A percentile compares a stretch with the other conserved stretches of the same genome.
phyloP scores from a whole-genome alignment of 2,888 invertebrate species.

The Tenthredo distinguenda region DNA sequence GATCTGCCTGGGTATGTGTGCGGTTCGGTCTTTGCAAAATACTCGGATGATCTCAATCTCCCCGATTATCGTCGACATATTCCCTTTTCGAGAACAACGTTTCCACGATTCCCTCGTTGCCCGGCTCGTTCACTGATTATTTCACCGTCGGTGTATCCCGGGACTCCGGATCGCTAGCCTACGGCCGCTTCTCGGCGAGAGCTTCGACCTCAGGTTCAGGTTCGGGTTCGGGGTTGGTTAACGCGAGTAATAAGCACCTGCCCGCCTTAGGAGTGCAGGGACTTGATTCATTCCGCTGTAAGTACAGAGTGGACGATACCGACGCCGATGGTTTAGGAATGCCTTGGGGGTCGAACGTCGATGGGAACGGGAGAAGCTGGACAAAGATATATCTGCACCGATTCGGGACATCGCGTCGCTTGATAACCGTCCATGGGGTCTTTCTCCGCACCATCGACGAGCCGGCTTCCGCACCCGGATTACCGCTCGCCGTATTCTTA shows the following conservation, averaged over 20 bases:
- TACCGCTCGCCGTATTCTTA: not conserved
- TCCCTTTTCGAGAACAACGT: too few relatives aligned
- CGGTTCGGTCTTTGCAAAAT: conserved; percentile 1
- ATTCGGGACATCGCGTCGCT: not conserved
- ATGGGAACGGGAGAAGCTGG: not conserved
- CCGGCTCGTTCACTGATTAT: not conserved
- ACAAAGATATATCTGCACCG: not conserved
- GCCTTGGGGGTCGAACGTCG: not conserved
- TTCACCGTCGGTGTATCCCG: not conserved
- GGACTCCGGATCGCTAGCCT: not conserved
- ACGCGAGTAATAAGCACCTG: conserved; percentile 77
- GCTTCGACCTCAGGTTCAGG: not conserved
- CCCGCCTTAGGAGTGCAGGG: conserved; percentile 72
- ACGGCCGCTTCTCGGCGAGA: conserved; percentile 7
- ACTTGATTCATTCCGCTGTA: conserved; percentile 78
- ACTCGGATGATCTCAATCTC: not conserved
- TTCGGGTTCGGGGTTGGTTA: conserved; percentile 39
- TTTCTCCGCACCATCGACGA: not conserved
- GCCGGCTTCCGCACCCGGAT: not conserved
- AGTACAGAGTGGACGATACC: conserved; percentile 67
- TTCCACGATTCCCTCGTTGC: not conserved
- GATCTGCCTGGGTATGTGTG: not conserved
- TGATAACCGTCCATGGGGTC: too few relatives aligned
- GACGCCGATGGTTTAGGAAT: conserved; percentile 24
- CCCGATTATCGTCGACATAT: not conserved